phyloP scores from a whole-genome alignment of 2,888 invertebrate genomes.

The Muscina levida region DNA sequence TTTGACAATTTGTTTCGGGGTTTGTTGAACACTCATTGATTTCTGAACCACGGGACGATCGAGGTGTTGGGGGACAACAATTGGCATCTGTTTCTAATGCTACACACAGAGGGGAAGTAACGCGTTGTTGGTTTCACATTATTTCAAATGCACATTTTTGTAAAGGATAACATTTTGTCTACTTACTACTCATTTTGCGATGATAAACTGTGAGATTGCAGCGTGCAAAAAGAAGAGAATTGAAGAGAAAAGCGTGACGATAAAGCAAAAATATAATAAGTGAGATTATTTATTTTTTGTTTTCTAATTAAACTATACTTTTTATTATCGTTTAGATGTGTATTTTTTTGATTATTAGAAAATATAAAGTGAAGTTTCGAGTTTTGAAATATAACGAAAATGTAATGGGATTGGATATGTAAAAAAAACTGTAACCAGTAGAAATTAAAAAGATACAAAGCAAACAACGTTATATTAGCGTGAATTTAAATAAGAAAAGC shows the following conservation, averaged over 20 bases:
- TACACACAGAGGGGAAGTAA: not conserved
- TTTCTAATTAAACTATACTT: conserved; percentile 7
- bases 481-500: not conserved
- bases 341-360: conserved; percentile 29
- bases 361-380: not conserved
- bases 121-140: not conserved
- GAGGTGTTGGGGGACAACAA: not conserved
- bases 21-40: conserved; percentile 28
- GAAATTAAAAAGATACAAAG: too few relatives aligned
- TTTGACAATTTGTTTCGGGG: conserved; percentile 11
- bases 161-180: conserved; percentile 11
- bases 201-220: conserved; percentile 67
- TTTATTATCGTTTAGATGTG: not conserved
- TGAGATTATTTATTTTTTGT: conserved; percentile 23
- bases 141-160: conserved; percentile 5
- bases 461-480: too few relatives aligned
- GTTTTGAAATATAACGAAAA: conserved; percentile 52
- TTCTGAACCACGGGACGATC: not conserved
- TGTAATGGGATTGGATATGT: conserved; percentile 3
- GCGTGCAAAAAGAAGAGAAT: conserved; percentile 68
- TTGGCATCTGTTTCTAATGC: not conserved
- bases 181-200: conserved; percentile 74
- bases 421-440: too few relatives aligned
- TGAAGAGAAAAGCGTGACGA: conserved; percentile 51
- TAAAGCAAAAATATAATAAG: conserved; percentile 44